Base-by-base conservation (phyloP, 2,113 vertebrate genomes). In the Sclerurus mexicanus region DNA sequence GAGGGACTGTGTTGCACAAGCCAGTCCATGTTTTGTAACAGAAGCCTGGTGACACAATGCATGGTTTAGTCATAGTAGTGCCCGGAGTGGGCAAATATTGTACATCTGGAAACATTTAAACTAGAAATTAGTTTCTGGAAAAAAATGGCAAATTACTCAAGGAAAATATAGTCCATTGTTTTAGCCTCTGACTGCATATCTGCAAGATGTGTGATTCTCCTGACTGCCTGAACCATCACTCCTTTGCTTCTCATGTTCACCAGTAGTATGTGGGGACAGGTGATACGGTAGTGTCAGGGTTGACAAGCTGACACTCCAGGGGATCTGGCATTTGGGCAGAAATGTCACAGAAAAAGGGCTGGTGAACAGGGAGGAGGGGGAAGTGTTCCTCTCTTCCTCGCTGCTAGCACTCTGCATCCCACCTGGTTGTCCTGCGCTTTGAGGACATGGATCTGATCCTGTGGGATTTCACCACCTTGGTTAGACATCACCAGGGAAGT, bases 1-100 rank as follows among this genome's bases (percentile, higher is more conserved):
- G 67, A 67, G 90, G 83, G 94, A 95, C 82, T 80, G 63, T 73
- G 82, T 96, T 96, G 72, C 87, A 80, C 79, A 96, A 96, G 68
- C 62, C 55, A 25, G n/a, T 90, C 40, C 21, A 14, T 82, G 95
- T 95, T 85, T 71, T 90, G 63, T 93, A 94, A 94, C 67, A 90
- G 67, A 96, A 80, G 78, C 63, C 53, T 93, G 78, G 87, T 96
- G 96, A 93, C 93, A 93, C 75, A 86, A 73, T 81, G 88, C 83
- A 21, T 84, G 92, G 50, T 88, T 87, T 77, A 94, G 85, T 90
- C 86, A 39, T 60, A 94, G 55, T n/a, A 89, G 83, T 95, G 81
- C 59, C 78, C 49, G 6, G 60, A 94, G 81, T 89, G 73, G 64
- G 68, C 85, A 94, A 69, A 75, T 64, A 56, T 0, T 71, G 67